Conservation (phyloP, 2,797 vertebrate species). For the Paguma larvata region DNA sequence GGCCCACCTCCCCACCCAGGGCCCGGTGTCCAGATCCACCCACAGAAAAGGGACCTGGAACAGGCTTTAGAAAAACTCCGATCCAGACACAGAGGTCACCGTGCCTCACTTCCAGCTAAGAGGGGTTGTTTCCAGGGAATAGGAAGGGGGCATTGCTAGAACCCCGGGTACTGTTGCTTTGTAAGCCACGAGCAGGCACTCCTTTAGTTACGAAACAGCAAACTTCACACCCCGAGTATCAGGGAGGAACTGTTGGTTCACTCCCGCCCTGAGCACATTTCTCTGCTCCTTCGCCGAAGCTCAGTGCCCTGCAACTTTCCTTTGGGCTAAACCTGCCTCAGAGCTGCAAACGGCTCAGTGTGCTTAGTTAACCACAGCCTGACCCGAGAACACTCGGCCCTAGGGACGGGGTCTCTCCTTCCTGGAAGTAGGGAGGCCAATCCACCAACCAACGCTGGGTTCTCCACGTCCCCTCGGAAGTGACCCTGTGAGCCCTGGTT, state of each 20-base stretch:
- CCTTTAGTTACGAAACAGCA: neutral
- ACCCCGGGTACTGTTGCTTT: neutral
- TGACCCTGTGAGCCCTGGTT: neutral
- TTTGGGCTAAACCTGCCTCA: neutral
- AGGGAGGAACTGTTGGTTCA: fast-evolving
- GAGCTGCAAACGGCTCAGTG: neutral
- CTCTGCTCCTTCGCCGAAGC: neutral
- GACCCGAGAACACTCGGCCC: neutral
- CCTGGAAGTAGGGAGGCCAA: neutral
- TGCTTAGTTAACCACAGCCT: neutral
- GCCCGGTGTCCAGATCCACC: neutral
- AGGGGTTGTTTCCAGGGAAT: neutral
- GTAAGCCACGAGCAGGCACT: neutral
- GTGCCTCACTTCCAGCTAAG: too few relatives aligned
- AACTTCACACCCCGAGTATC: neutral
- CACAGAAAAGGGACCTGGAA: neutral
- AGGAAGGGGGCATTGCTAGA: neutral
- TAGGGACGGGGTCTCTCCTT: neutral
- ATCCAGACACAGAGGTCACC: neutral
- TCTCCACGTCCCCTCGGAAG: neutral
- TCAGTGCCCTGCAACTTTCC: neutral
- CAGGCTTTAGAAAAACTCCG: neutral
- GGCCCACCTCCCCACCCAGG: neutral
- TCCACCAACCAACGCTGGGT: too few relatives aligned
- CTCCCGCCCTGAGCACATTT: neutral